Conservation (phyloP, 2,888 invertebrate species). For the Serrognathus titanus region DNA sequence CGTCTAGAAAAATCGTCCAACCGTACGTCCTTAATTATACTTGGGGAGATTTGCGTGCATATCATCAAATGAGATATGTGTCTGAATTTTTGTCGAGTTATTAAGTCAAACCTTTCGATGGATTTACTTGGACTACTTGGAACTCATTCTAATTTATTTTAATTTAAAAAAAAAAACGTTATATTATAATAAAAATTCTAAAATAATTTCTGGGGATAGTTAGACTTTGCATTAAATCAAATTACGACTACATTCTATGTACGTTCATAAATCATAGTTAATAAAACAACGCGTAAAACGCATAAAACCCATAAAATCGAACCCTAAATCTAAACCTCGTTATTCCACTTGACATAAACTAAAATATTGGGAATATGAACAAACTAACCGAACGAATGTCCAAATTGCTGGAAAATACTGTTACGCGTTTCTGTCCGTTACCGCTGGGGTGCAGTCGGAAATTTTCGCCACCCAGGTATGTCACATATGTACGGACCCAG, state of each 20-base stretch:
- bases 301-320: slow-evolving; percentile 24
- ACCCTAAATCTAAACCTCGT: slow-evolving; percentile 33
- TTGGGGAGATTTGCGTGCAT: slow-evolving; percentile 1
- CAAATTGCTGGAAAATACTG: slow-evolving; percentile 45
- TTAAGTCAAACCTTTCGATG: no score
- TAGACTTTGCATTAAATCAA: no score
- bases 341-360: slow-evolving; percentile 40
- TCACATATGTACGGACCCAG: background rate
- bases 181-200: no score
- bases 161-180: no score
- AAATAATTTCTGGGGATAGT: no score
- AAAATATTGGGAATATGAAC: slow-evolving; percentile 33
- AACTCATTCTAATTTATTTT: no score
- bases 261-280: no score
- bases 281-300: slow-evolving; percentile 20
- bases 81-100: no score
- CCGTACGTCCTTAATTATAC: slow-evolving; percentile 32
- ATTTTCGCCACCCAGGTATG: slow-evolving; percentile 10
- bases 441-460: slow-evolving; percentile 13
- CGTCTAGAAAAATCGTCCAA: slow-evolving; percentile 30
- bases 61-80: background rate
- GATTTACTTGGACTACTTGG: no score
- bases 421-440: slow-evolving; percentile 27
- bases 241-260: no score
- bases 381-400: slow-evolving; percentile 32